phyloP scores from a whole-genome alignment of 1,140 invertebrate genomes.

The Cataglyphis hispanica region DNA sequence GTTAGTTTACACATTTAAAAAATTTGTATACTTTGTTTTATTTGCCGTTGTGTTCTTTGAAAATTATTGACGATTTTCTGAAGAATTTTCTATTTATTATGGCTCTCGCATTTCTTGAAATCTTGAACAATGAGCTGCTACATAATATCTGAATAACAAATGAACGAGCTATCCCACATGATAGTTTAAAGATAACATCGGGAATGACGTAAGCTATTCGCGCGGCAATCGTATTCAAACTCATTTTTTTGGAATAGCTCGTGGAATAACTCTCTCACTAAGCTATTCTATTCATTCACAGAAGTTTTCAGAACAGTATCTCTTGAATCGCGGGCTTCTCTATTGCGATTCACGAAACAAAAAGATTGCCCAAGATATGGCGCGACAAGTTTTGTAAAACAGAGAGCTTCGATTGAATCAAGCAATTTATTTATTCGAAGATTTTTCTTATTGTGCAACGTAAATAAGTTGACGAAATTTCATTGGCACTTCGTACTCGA shows the following conservation, averaged over 20 bases:
- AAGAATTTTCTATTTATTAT: slow-evolving; percentile 2
- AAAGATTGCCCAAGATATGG: neutral
- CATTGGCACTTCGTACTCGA: slow-evolving; percentile 17
- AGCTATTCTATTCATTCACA: slow-evolving; percentile 45
- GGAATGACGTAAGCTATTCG: slow-evolving; percentile 34
- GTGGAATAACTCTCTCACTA: slow-evolving; percentile 13
- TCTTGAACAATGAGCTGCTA: neutral
- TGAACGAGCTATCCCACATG: slow-evolving; percentile 48
- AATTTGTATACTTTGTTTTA: neutral
- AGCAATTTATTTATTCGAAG: neutral
- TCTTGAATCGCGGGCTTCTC: neutral
- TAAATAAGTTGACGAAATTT: neutral
- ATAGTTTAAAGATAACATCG: slow-evolving; percentile 52
- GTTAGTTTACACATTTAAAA: neutral
- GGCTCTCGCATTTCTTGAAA: slow-evolving; percentile 14
- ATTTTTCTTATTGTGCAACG: too few species aligned
- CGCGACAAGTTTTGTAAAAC: slow-evolving; percentile 16
- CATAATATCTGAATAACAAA: slow-evolving; percentile 47
- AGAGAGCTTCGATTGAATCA: neutral
- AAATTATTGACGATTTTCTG: slow-evolving; percentile 32
- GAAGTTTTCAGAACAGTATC: slow-evolving; percentile 27
- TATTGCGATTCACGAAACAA: slow-evolving; percentile 11
- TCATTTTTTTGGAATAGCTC: slow-evolving; percentile 38
- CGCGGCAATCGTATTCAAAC: slow-evolving; percentile 27
- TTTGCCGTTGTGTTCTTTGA: neutral